phyloP scores from a whole-genome alignment of 2,113 vertebrate genomes.

The Cairina moschata region DNA sequence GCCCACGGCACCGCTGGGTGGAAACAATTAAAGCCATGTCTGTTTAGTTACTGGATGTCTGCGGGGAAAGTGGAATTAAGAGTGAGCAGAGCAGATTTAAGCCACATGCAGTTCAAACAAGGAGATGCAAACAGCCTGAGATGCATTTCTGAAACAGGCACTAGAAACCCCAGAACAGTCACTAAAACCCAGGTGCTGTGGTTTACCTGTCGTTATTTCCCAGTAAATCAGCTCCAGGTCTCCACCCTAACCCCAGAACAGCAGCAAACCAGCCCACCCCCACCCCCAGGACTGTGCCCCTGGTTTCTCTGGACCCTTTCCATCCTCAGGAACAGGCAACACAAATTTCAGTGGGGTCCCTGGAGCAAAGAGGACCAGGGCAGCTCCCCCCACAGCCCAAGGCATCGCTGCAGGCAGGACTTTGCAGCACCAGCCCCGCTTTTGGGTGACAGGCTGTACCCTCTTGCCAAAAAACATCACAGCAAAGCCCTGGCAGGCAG shows the following conservation, averaged over 20 bases:
- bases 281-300: neutral
- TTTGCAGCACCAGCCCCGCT: neutral
- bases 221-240: neutral
- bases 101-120: neutral
- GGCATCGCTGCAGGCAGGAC: neutral
- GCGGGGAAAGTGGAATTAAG: neutral
- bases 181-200: neutral
- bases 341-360: neutral
- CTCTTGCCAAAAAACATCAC: neutral
- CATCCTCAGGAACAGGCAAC: neutral
- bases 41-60: neutral
- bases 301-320: neutral
- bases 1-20: neutral
- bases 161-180: neutral
- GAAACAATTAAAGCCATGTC: neutral
- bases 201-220: neutral
- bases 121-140: neutral
- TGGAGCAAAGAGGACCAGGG: neutral
- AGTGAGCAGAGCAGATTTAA: neutral
- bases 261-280: rapidly evolving
- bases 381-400: neutral
- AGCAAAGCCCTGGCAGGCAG: neutral
- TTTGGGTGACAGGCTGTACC: neutral
- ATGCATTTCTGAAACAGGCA: neutral
- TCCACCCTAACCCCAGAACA: neutral